Conservation (phyloP, 2,888 invertebrate species). For the Coelinius sp. region DNA sequence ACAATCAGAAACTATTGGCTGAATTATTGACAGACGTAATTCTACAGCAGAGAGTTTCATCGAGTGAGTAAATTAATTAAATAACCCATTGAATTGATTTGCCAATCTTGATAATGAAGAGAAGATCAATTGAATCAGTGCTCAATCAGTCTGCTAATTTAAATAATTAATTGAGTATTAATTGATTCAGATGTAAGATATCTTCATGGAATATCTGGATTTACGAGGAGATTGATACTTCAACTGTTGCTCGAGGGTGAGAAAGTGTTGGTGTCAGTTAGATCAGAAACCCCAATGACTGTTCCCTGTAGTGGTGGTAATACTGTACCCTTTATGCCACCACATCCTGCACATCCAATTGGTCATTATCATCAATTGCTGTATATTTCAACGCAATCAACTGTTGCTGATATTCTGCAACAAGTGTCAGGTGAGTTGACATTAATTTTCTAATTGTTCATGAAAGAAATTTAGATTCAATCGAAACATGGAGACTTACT, state of each 20-base stretch:
- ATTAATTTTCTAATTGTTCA: no score
- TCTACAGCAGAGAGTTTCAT: constrained; percentile 73
- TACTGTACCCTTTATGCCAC: constrained; percentile 62
- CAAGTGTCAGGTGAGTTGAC: constrained; percentile 70
- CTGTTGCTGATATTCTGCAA: constrained; percentile 81
- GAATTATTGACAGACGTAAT: constrained; percentile 84
- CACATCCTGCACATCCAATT: constrained; percentile 82
- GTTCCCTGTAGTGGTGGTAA: constrained; percentile 57
- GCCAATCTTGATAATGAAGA: neutral
- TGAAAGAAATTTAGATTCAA: no score
- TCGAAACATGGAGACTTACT: neutral
- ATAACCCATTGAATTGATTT: neutral
- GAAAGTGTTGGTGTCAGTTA: constrained; percentile 83
- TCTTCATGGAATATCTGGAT: constrained; percentile 83
- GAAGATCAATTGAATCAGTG: neutral
- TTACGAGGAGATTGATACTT: constrained; percentile 87
- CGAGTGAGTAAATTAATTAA: constrained; percentile 60
- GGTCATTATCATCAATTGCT: constrained; percentile 82
- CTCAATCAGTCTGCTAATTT: neutral
- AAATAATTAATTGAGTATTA: neutral
- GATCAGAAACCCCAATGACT: constrained; percentile 66
- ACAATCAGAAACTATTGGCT: constrained; percentile 88
- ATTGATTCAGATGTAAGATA: constrained; percentile 64
- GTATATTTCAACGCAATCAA: constrained; percentile 82
- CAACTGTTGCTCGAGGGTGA: constrained; percentile 90